phyloP scores from a whole-genome alignment of 2,797 vertebrate genomes.

The Acestrorhynchus altus region DNA sequence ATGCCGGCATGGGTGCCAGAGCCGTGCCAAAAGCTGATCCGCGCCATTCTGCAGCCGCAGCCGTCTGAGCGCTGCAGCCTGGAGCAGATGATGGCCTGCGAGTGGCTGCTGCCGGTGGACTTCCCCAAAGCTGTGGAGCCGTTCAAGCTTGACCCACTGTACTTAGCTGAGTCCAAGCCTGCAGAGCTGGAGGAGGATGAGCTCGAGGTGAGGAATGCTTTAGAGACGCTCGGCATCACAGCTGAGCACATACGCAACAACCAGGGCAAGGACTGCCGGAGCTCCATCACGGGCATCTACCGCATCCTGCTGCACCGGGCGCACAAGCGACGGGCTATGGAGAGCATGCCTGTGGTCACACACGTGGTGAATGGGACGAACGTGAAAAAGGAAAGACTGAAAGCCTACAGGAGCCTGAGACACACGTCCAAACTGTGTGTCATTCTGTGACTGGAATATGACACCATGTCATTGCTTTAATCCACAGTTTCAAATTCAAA shows the following conservation, averaged over 20 bases:
- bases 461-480: background rate
- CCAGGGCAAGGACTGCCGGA: conserved; percentile 86
- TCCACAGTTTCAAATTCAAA: background rate
- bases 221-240: conserved; percentile 89
- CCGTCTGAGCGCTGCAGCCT: conserved; percentile 85
- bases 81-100: conserved; percentile 89
- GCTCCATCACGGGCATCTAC: conserved; percentile 92
- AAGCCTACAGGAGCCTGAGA: conserved; percentile 82
- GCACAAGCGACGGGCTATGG: conserved; percentile 85
- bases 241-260: conserved; percentile 92
- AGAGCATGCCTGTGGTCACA: conserved; percentile 79
- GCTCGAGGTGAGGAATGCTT: conserved; percentile 82
- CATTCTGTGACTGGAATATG: conserved; percentile 83
- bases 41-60: conserved; percentile 85
- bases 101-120: conserved; percentile 90
- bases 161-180: conserved; percentile 78
- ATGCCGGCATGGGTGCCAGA: conserved; percentile 85
- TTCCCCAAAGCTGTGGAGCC: conserved; percentile 86
- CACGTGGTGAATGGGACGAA: conserved; percentile 68
- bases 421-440: conserved; percentile 95
- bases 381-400: conserved; percentile 78
- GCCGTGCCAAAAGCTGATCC: conserved; percentile 88
- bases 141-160: conserved; percentile 88
- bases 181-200: conserved; percentile 85
- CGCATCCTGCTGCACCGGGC: conserved; percentile 90